These are phyloP conservation scores for Ammodytes marinus DNA, from an alignment of 2,113 vertebrate genomes.

Conservation along the genomic window DNA sequence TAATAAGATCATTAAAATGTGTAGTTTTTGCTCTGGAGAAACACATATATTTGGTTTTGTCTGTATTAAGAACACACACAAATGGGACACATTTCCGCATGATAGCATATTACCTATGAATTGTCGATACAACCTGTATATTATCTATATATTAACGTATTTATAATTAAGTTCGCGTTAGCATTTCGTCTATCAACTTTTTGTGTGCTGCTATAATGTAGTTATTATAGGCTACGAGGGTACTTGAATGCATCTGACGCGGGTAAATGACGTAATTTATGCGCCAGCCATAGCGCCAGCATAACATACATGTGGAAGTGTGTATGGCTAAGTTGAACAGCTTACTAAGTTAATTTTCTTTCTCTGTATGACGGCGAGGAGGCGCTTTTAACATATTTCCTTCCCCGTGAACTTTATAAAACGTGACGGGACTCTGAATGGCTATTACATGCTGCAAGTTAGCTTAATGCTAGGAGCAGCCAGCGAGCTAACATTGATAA, in stretches of 20 bases:
- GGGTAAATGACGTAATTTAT: conserved; percentile 37
- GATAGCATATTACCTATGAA: too few species aligned
- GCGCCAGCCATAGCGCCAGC: conserved; percentile 14
- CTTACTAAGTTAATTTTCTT: fast-evolving
- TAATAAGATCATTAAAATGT: too few species aligned
- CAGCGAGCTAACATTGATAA: conserved; percentile 7
- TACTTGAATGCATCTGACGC: conserved; percentile 38
- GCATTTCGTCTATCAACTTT: too few species aligned
- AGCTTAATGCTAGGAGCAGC: not conserved
- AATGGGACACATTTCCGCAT: too few species aligned
- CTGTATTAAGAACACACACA: too few species aligned
- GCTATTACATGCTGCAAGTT: conserved; percentile 14
- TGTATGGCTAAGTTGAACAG: not conserved
- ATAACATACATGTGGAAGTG: conserved; percentile 26
- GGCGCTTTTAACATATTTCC: fast-evolving
- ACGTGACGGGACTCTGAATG: not conserved
- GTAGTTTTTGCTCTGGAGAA: too few species aligned
- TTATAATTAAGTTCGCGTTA: not conserved
- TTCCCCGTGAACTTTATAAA: too few species aligned
- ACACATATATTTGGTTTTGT: too few species aligned
- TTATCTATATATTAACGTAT: too few species aligned
- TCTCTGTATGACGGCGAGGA: not conserved
- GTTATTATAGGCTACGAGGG: too few species aligned
- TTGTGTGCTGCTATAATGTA: not conserved
- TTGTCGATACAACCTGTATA: too few species aligned